Base-by-base conservation (phyloP, 1,140 invertebrate species). In the Scaptomyza hsui region DNA sequence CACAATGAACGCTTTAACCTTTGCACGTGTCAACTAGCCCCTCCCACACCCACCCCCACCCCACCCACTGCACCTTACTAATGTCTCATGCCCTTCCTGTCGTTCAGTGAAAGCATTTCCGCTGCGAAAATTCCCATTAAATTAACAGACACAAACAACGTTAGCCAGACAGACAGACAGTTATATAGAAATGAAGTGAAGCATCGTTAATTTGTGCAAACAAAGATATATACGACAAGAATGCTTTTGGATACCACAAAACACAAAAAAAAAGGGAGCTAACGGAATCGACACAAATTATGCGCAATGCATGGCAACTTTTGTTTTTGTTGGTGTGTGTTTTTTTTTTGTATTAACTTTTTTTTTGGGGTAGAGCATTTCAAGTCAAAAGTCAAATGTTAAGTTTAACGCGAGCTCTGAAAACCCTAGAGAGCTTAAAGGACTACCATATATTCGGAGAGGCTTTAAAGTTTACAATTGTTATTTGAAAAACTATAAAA, bases 141-240 rank as follows among this genome's bases (percentile, higher is more conserved):
- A 80, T 85, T 86, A 86, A 86, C 60, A 64, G 64, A 85, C 19
- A 53, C 24, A 61, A 24, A 60, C 18, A 26, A 29, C 26, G 26
- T 29, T 10, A 29, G 26, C 48, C 26, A 67, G 7, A 42, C 9
- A 56, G 6, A 29, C 24, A 68, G 15, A 37, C 13, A 59, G 42
- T 9, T 18, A 56, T 1, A 41, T 29, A 70, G 37, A 55, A 45
- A 42, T 52, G 24, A 69, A 75, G 63, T 73, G 63, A 60, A 85
- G 80, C 80, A 81, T 81, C 80, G 77, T 85, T 85, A 85, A 85
- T 86, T 85, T 85, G 80, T 86, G 80, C 80, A 85, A 85, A 85
- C 81, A 85, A 85, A 76, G 52, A 68, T 41, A 47, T 21, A 57
- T 18, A n/a, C 3, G n/a, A 37, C 12, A n/a, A 55, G 61, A 61